Base-by-base conservation (phyloP, 2,113 vertebrate species). In the Sterna hirundo region DNA sequence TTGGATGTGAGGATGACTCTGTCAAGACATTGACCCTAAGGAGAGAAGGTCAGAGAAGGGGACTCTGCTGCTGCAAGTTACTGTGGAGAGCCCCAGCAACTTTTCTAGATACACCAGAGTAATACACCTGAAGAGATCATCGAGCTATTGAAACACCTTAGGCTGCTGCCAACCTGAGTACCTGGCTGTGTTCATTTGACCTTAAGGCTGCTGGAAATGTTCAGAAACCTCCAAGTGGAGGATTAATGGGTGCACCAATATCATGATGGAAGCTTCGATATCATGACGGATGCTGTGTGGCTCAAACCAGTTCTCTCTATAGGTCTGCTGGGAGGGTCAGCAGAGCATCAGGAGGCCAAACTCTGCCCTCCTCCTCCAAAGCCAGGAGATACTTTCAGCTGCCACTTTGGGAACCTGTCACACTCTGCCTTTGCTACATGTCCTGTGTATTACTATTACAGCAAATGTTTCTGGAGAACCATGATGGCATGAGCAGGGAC, bases 361-460 rank as follows among this genome's bases (percentile, higher is more conserved):
- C 9, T 54, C 32, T 78, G 3, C 8, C 22, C 14, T 65, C 21
- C 4, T 46, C 26, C 46, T 86, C 72, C 2, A 0, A 38, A 70
- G 60, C 7, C 7, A 29, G 40, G 44, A 77, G 66, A 13, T 23
- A 10, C 4, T 84, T 40, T 77, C 36, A 69, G 29, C n/a, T 70
- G 34, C 38, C 17, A 38, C 0, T 0, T 0, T 26, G 11, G 22
- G 36, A 86, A 42, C 23, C 38, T 40, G 13, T n/a, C 46, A 78
- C 32, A 29, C 13, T 49, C 66, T 72, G 23, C 29, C 47, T 86
- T 87, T 77, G 49, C 19, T 65, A 32, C 8, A 5, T 38, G 32
- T 40, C 16, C 49, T 80, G 7, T 58, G 10, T 19, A n/a, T 44
- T 70, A 26, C 6, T 65, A 2, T 49, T 30, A 47, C 12, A 52